Base-by-base conservation (phyloP, 2,888 invertebrate genomes). In the Hirtodrosophila alboralis region DNA sequence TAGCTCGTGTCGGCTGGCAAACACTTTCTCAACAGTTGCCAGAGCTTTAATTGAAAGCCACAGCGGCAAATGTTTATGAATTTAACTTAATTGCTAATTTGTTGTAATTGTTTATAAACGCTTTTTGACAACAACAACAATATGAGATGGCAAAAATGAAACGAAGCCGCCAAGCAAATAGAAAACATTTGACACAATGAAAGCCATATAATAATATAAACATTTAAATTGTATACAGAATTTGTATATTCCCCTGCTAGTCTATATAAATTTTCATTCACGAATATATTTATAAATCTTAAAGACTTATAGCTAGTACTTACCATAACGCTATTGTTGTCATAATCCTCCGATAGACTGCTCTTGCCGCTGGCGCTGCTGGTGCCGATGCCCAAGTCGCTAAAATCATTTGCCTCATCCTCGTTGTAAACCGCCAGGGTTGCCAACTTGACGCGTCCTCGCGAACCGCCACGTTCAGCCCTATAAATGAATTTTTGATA, bases 351-450 rank as follows among this genome's bases (percentile, higher is more conserved):
- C 69, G 93, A 93, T 74, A 93, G 91, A 84, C 93, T 93, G 89
- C 93, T 93, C 88, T 93, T 93, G 59, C 91, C 91, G 61, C 90
- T 91, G 75, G 93, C 93, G 84, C 93, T 93, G 81, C 93, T 93
- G 45, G 93, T 93, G 68, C 93, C 93, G 86, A 96, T 95, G 58
- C 96, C 96, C 76, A 96, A 93, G 90, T 96, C 96, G 84, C 95
- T 96, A 70, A 96, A 92, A 91, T 96, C 96, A 87, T 96, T 96
- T 34, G 94, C 93, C 88, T 96, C 96, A 75, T 96, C 96, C 80
- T 95, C 95, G 64, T 94, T 93, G 90, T 95, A 96, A 77, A 96
- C 91, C 3, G 95, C 93, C 51, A 95, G 91, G 40, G 93, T 88
- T 53, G 92, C 89, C 91, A 93, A 85, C 91, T 94, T 94, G 52